These are phyloP conservation scores for Craterocephalus amniculus DNA, from an alignment of 2,797 vertebrate species.

Conservation along the genomic window DNA sequence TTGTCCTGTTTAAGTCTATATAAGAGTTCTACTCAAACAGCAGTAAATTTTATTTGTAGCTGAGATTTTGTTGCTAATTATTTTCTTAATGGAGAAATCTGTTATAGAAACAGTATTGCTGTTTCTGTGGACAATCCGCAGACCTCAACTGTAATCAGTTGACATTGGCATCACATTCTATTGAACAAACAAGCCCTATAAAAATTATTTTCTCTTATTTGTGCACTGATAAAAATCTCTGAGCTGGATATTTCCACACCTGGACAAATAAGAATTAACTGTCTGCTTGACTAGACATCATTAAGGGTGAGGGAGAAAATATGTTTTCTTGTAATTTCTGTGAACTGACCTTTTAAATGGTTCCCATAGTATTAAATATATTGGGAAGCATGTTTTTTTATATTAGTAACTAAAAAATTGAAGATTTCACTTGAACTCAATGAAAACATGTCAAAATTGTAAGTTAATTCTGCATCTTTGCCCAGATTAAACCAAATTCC, in stretches of 20 bases:
- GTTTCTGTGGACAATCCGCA: conserved; percentile 29
- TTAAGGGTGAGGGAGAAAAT: conserved; percentile 15
- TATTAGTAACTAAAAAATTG: conserved; percentile 6
- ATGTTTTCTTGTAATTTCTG: conserved; percentile 17
- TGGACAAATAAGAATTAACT: conserved; percentile 18
- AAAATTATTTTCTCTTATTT: conserved; percentile 15
- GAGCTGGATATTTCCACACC: conserved; percentile 31
- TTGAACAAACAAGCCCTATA: conserved; percentile 13
- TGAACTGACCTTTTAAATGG: conserved; percentile 30
- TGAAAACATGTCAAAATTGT: conserved; percentile 17
- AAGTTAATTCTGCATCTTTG: conserved; percentile 31
- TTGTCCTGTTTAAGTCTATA: background rate
- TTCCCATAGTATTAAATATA: conserved; percentile 11
- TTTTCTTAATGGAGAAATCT: conserved; percentile 23
- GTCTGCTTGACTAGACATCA: conserved; percentile 31
- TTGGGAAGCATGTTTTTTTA: conserved; percentile 12
- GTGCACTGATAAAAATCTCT: conserved; percentile 17
- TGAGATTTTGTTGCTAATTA: conserved; percentile 7
- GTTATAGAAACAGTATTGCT: conserved; percentile 9
- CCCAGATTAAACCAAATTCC: conserved; percentile 37
- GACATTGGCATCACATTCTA: conserved; percentile 25
- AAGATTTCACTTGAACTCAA: conserved; percentile 20
- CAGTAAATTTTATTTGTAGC: conserved; percentile 12
- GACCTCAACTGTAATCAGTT: conserved; percentile 28
- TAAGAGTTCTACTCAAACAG: conserved; percentile 1